phyloP scores from a whole-genome alignment of 2,113 vertebrate species.

The Mus pahari region DNA sequence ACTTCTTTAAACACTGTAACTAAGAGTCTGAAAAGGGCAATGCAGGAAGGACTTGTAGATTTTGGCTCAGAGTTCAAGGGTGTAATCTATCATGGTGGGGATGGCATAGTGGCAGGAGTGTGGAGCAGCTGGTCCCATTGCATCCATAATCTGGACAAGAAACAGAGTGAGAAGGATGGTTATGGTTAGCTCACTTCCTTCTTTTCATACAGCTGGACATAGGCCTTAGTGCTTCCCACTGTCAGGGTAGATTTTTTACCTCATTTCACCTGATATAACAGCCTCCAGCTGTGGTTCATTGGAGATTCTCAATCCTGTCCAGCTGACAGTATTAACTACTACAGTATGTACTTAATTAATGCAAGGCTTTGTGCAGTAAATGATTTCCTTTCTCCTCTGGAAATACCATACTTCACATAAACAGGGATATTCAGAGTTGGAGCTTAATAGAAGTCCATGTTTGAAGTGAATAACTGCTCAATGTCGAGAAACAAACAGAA shows the following conservation, averaged over 20 bases:
- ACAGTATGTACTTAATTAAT: no score
- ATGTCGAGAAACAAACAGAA: neutral
- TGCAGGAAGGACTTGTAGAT: neutral
- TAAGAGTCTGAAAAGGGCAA: neutral
- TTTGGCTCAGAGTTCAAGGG: no score
- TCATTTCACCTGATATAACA: neutral
- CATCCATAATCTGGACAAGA: no score
- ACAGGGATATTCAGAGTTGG: neutral
- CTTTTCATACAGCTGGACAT: neutral
- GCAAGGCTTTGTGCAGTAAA: neutral
- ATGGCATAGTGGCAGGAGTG: neutral
- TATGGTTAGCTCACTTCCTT: neutral
- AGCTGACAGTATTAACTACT: neutral
- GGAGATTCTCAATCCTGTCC: neutral
- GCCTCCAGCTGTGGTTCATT: neutral
- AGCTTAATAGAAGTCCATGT: neutral
- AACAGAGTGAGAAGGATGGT: neutral
- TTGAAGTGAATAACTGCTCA: neutral
- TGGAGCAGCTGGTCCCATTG: neutral
- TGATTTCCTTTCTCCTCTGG: neutral
- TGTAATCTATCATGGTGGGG: neutral
- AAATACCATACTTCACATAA: neutral
- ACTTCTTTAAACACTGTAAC: neutral
- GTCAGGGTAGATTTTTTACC: neutral
- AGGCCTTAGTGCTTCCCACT: neutral